Conservation (phyloP, 2,797 vertebrate genomes). For the Netta rufina region DNA sequence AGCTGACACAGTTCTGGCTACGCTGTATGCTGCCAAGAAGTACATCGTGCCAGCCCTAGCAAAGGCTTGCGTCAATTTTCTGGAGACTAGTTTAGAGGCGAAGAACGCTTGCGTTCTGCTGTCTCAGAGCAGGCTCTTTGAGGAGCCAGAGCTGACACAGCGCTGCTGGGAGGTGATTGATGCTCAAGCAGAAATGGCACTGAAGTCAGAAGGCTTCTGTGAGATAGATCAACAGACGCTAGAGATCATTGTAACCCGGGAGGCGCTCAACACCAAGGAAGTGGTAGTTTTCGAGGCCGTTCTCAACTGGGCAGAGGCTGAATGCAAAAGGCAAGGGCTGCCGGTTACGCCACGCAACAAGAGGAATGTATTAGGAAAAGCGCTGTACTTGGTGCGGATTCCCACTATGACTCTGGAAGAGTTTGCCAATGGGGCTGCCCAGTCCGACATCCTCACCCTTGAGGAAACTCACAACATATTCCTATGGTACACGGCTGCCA, state of each 20-base stretch:
- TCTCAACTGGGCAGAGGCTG: conserved; percentile 91
- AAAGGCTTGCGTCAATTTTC: conserved; percentile 93
- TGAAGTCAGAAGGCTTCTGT: conserved; percentile 93
- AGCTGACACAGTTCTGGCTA: conserved; percentile 95
- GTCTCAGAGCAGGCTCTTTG: conserved; percentile 95
- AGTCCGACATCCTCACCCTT: conserved; percentile 92
- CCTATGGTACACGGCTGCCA: conserved; percentile 96
- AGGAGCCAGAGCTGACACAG: conserved; percentile 94
- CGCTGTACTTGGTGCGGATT: conserved; percentile 91
- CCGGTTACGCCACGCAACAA: conserved; percentile 82
- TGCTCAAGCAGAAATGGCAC: conserved; percentile 95
- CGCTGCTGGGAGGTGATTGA: conserved; percentile 99
- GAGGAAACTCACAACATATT: conserved; percentile 95
- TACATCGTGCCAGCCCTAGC: conserved; percentile 95
- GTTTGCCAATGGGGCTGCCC: conserved; percentile 93
- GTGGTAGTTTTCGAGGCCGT: conserved; percentile 91
- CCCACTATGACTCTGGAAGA: conserved; percentile 95
- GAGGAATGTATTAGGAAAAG: conserved; percentile 87
- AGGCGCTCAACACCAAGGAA: conserved; percentile 94
- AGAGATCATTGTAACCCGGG: conserved; percentile 90
- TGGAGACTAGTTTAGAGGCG: conserved; percentile 96
- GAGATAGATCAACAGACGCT: conserved; percentile 93
- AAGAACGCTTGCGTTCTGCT: conserved; percentile 96
- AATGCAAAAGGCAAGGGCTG: conserved; percentile 90
- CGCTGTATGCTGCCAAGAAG: conserved; percentile 97